Conservation (phyloP, 2,797 vertebrate genomes). For the Vireo griseus region DNA sequence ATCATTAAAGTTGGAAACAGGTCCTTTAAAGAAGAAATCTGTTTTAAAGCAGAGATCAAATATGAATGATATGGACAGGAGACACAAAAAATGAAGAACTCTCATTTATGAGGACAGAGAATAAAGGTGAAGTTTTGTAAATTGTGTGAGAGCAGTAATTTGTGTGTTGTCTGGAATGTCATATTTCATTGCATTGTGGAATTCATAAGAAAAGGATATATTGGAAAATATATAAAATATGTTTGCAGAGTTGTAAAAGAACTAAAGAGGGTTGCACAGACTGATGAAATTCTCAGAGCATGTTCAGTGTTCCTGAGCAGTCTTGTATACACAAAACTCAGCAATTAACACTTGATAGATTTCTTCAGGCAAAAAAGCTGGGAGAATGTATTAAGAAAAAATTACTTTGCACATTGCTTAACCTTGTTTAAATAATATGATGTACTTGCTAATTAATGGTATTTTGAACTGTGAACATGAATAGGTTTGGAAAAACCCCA, state of each 20-base stretch:
- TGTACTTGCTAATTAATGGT: background rate
- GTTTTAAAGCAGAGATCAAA: background rate
- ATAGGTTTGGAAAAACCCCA: background rate
- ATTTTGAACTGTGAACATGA: background rate
- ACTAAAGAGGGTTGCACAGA: background rate
- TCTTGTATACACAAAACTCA: background rate
- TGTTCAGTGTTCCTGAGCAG: background rate
- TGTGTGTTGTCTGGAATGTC: background rate
- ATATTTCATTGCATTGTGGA: background rate
- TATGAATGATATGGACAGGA: background rate
- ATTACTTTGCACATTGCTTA: background rate
- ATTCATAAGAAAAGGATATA: background rate
- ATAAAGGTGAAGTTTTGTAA: background rate
- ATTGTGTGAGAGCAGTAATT: background rate
- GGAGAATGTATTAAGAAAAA: background rate
- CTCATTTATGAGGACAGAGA: background rate
- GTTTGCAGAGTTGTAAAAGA: background rate
- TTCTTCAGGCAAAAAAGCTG: background rate
- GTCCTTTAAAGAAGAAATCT: background rate
- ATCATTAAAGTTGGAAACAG: background rate
- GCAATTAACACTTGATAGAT: background rate
- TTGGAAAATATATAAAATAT: background rate
- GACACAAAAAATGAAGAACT: background rate
- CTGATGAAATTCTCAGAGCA: background rate
- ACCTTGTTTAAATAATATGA: background rate